Percentiles rank a stretch among this genome's conserved stretches.
Evolutionary conservation across 2,113 vertebrate genomes (phyloP).

Genomic region (Aplodontia rufa): DNA sequence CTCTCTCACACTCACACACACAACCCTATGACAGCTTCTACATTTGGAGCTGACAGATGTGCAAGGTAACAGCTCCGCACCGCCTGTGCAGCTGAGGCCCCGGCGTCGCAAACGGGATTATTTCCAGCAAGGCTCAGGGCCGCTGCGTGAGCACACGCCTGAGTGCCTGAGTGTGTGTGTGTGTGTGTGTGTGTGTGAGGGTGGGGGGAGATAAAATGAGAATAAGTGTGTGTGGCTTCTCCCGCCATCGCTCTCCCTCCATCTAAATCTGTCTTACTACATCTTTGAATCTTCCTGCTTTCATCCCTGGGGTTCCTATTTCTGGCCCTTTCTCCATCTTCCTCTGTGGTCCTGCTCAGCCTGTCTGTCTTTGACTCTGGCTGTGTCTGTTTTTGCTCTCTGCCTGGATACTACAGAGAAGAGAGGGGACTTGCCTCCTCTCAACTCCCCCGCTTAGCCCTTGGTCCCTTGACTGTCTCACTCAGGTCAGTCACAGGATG

Average conservation of each 20-base stretch:
- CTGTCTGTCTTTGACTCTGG: neutral
- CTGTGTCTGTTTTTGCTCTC: neutral
- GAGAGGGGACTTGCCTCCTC: neutral
- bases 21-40: constrained; percentile 70
- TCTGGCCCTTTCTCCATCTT: neutral
- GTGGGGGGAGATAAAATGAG: neutral
- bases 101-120: constrained; percentile 53
- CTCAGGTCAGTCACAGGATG: neutral
- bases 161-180: constrained; percentile 11
- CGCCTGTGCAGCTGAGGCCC: constrained; percentile 78
- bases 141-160: neutral
- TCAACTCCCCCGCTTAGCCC: neutral
- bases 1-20: constrained; percentile 25
- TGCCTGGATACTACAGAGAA: neutral
- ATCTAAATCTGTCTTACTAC: neutral
- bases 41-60: constrained; percentile 82
- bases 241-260: neutral
- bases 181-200: neutral
- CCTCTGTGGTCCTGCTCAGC: neutral
- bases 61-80: constrained; percentile 76
- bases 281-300: neutral
- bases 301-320: neutral
- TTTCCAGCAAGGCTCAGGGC: constrained; percentile 44
- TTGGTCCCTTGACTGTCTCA: neutral
- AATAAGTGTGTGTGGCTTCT: neutral